phyloP scores from a whole-genome alignment of 2,888 invertebrate genomes.

The Napeogenes sylphis region DNA sequence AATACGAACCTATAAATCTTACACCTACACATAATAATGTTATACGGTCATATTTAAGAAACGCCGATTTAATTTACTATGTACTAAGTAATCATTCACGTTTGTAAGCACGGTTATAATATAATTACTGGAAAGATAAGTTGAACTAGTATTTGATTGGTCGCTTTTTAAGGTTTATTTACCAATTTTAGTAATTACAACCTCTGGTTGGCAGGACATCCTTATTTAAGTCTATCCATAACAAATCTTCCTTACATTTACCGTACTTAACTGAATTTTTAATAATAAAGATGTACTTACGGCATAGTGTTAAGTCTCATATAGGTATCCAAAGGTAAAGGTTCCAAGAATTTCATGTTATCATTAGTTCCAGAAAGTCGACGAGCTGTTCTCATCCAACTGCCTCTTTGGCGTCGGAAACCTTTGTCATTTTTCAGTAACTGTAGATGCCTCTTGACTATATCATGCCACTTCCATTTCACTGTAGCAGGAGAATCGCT shows the following conservation, averaged over 20 bases:
- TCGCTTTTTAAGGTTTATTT: no score
- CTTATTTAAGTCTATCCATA: no score
- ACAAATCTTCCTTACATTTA: no score
- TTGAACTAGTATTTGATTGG: no score
- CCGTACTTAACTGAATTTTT: background rate
- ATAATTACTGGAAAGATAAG: no score
- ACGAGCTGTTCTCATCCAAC: conserved; percentile 70
- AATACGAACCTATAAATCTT: conserved; percentile 35
- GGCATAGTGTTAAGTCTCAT: conserved; percentile 71
- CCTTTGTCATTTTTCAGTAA: conserved; percentile 70
- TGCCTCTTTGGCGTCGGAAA: conserved; percentile 67
- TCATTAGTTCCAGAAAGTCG: conserved; percentile 62
- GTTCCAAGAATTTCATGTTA: conserved; percentile 54
- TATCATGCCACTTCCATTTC: conserved; percentile 75
- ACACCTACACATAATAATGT: conserved; percentile 6
- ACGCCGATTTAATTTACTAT: background rate
- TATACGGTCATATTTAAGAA: background rate
- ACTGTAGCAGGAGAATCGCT: conserved; percentile 73
- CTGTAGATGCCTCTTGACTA: conserved; percentile 72
- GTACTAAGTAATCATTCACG: no score
- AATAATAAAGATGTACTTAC: conserved; percentile 54
- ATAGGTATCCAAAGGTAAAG: conserved; percentile 60
- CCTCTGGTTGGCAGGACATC: no score
- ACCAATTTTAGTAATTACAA: no score
- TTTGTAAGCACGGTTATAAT: no score